Evolutionary conservation across 2,888 invertebrate genomes (phyloP).

Genomic region (Caradrina kadenii): DNA sequence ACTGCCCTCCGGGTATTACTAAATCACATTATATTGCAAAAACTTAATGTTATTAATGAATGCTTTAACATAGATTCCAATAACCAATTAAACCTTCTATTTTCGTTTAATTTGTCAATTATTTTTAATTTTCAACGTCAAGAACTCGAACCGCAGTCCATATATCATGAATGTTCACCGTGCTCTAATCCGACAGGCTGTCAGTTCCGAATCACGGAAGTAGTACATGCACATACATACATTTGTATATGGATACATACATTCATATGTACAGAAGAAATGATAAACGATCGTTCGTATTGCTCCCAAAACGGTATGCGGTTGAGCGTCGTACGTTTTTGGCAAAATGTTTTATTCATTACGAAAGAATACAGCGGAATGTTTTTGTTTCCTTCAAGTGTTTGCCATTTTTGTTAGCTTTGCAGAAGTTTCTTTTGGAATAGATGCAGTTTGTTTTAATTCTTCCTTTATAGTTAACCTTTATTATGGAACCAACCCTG

Average conservation of each 20-base stretch:
- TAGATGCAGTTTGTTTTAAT: constrained; percentile 15
- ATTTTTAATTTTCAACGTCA: constrained; percentile 57
- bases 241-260: constrained; percentile 20
- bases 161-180: constrained; percentile 55
- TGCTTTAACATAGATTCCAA: background rate
- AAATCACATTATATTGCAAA: no score
- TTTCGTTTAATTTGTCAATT: constrained; percentile 52
- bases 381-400: constrained; percentile 53
- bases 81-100: constrained; percentile 22
- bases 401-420: constrained; percentile 28
- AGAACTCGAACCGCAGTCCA: constrained; percentile 38
- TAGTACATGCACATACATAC: constrained; percentile 46
- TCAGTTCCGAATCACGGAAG: constrained; percentile 73
- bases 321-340: constrained; percentile 71
- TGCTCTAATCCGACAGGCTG: constrained; percentile 70
- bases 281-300: constrained; percentile 73
- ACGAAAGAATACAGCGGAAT: constrained; percentile 76
- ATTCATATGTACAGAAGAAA: constrained; percentile 60
- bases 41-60: constrained; percentile 1
- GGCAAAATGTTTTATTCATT: constrained; percentile 87
- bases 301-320: constrained; percentile 77
- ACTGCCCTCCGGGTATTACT: background rate
- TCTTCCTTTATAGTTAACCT: no score
- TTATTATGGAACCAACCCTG: no score
- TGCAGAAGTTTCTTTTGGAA: constrained; percentile 5